phyloP scores from a whole-genome alignment of 2,113 vertebrate genomes.

The Balaeniceps rex region DNA sequence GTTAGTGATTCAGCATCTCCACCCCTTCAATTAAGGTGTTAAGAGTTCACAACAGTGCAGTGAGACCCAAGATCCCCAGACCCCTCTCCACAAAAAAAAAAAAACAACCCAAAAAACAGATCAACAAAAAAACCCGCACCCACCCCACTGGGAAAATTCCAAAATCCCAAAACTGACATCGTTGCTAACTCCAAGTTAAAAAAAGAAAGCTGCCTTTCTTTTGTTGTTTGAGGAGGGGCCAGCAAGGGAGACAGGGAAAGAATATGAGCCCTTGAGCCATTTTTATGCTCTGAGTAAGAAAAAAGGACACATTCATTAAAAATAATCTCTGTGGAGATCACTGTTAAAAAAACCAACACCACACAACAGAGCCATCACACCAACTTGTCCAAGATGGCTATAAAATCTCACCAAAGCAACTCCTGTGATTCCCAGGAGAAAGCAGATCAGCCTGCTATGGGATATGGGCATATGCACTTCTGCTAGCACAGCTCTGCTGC shows the following conservation, averaged over 20 bases:
- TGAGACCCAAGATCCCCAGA: conserved; percentile 20
- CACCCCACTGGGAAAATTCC: background rate
- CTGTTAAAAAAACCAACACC: background rate
- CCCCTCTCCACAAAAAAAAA: background rate
- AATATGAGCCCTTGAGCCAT: conserved; percentile 50
- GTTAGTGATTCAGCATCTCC: conserved; percentile 60
- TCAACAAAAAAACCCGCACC: background rate
- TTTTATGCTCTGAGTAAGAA: conserved; percentile 23
- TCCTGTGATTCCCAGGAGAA: background rate
- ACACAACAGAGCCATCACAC: background rate
- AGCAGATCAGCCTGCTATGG: background rate
- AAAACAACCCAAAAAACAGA: background rate
- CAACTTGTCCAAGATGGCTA: background rate
- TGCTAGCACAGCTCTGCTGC: background rate
- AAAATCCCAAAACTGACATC: conserved; percentile 26
- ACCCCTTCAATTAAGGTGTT: conserved; percentile 69
- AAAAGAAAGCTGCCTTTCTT: conserved; percentile 52
- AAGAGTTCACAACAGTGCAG: conserved; percentile 62
- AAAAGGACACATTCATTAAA: conserved; percentile 53
- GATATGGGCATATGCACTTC: background rate
- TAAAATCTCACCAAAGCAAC: background rate
- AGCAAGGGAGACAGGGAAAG: conserved; percentile 35
- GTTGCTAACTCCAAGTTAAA: background rate
- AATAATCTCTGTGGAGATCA: conserved; percentile 36
- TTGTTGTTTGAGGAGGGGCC: conserved; percentile 56